Evolutionary conservation across 2,113 vertebrate species (phyloP).

Genomic region (Caloenas nicobarica): DNA sequence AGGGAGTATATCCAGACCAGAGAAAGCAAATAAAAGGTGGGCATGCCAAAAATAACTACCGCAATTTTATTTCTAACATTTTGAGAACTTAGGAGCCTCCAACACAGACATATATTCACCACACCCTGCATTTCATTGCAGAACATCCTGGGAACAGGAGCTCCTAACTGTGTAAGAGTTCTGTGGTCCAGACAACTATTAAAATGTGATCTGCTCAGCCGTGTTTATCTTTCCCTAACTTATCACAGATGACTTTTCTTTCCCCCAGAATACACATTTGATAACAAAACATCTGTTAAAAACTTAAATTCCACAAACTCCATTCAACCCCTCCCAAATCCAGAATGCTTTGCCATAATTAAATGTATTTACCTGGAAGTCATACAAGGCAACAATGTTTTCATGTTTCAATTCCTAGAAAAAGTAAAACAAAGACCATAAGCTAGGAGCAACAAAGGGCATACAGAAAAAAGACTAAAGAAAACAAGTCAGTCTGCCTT

Average conservation of each 20-base stretch:
- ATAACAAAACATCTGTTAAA: neutral
- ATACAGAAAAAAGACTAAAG: neutral
- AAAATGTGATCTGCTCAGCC: neutral
- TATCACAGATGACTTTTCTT: neutral
- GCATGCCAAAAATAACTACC: neutral
- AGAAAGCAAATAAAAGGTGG: neutral
- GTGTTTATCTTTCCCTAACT: neutral
- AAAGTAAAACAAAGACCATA: neutral
- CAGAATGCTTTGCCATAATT: neutral
- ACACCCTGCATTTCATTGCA: neutral
- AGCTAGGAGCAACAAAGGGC: neutral
- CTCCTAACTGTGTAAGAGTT: neutral
- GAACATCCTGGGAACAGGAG: neutral
- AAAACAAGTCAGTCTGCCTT: neutral
- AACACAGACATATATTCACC: neutral
- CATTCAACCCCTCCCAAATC: neutral
- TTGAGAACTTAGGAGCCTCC: neutral
- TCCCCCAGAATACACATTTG: neutral
- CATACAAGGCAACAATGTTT: slow-evolving; percentile 94
- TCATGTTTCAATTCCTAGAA: slow-evolving; percentile 95
- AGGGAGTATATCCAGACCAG: neutral
- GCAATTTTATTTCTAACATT: neutral
- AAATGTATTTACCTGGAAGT: slow-evolving; percentile 88
- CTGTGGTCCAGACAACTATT: neutral
- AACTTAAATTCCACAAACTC: neutral